Base-by-base conservation (phyloP, 1,140 invertebrate species). In the Diabrotica virgifera region DNA sequence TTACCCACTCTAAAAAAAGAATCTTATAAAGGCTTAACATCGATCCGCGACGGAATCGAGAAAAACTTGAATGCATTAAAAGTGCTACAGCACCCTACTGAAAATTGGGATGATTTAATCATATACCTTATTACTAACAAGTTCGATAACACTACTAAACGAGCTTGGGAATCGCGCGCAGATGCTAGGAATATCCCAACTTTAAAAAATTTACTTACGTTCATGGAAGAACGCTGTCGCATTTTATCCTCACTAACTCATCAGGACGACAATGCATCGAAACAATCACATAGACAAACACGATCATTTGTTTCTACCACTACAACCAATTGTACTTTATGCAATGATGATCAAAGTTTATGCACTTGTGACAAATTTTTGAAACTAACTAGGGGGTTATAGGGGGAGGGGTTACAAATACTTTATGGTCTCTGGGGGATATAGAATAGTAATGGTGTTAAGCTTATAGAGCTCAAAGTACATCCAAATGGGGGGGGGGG, bases 141-240 rank as follows among this genome's bases (percentile, higher is more conserved):
- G n/a, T n/a, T 14, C 68, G 9, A 50, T 70, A 46, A 57, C 40
- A 14, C 46, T 10, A 72, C 70, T 6, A 55, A 55, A 40, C 60
- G 64, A n/a, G 69, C 68, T 38, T 75, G 71, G 72, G 68, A 75
- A 51, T 68, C 58, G 36, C 36, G 14, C 10, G 36, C 35, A 13
- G 36, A 51, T 68, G 55, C 51, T 46, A 53, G 40, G 5, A 62
- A 51, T 5, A 36, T 67, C 52, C 40, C 60, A 5, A 63, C 55
- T 36, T 7, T 63, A 24, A 46, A 67, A 35, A 35, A 64, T 56
- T 60, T 67, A 51, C 38, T 53, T 12, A 35, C 60, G 24, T 67
- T 57, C 13, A 54, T 63, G n/a, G 54, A 57, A 11, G 38, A 63
- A 6, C 62, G 62, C 35, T 56, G 62, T 63, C 11, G 55, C 10